Conservation (phyloP, 2,113 vertebrate species). For the Fregata magnificens region DNA sequence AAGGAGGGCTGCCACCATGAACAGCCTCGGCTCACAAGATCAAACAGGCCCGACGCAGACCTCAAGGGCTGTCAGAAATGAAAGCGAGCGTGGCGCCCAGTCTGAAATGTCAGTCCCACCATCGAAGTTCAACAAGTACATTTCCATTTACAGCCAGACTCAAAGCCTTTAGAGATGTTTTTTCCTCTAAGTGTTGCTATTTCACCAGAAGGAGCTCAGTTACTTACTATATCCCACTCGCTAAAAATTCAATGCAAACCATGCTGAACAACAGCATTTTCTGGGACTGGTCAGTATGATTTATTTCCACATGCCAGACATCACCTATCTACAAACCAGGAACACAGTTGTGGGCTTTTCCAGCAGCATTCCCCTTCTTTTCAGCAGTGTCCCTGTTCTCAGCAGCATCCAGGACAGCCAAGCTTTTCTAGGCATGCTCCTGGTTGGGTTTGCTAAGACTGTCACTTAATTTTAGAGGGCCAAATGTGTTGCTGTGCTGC, state of each 20-base stretch:
- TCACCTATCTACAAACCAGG: neutral
- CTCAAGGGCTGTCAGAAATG: neutral
- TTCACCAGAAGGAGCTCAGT: neutral
- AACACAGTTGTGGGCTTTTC: neutral
- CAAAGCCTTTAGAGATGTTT: neutral
- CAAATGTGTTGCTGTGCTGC: neutral
- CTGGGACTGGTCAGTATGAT: neutral
- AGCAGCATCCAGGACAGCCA: neutral
- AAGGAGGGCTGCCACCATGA: neutral
- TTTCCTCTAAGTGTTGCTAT: neutral
- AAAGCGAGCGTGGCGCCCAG: accelerated
- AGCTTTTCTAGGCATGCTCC: accelerated
- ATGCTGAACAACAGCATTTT: neutral
- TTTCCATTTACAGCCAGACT: neutral
- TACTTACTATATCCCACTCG: neutral
- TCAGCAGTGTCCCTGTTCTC: neutral
- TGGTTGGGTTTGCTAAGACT: neutral
- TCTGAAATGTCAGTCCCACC: neutral
- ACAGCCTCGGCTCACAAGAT: accelerated
- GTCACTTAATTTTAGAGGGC: neutral
- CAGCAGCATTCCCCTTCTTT: neutral
- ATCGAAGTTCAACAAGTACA: neutral
- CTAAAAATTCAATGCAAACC: neutral
- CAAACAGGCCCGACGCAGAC: neutral
- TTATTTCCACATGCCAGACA: neutral